Conservation (phyloP, 2,113 vertebrate species). For the Cheilinus undulatus region DNA sequence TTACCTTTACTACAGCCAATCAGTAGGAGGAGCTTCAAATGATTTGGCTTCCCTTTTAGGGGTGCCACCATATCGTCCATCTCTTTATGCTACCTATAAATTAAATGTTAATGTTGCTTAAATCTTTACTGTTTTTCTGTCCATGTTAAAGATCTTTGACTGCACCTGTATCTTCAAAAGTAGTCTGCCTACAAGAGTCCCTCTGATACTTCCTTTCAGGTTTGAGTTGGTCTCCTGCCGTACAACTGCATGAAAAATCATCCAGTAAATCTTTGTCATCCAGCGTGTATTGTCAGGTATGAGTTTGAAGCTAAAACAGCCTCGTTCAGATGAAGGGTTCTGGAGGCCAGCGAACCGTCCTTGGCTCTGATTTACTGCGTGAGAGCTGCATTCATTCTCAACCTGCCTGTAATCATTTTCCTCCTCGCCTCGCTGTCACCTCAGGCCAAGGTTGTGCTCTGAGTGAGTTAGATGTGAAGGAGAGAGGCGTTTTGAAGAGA, state of each 20-base stretch:
- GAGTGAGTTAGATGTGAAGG: constrained; percentile 48
- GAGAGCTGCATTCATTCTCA: constrained; percentile 42
- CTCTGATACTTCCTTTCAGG: background rate
- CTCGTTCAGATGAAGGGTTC: constrained; percentile 40
- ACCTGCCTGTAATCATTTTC: constrained; percentile 57
- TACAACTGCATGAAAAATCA: constrained; percentile 14
- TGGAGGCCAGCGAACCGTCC: constrained; percentile 38
- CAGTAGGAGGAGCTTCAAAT: too few species aligned
- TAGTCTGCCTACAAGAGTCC: background rate
- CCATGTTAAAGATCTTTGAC: too few species aligned
- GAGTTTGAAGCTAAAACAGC: constrained; percentile 31
- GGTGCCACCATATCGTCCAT: too few species aligned
- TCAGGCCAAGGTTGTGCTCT: constrained; percentile 56
- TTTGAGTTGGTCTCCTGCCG: background rate
- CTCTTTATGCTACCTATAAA: too few species aligned
- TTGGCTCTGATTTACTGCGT: constrained; percentile 62
- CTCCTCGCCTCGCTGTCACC: constrained; percentile 34
- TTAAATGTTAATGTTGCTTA: too few species aligned
- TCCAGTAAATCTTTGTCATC: constrained; percentile 41
- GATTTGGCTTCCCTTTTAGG: too few species aligned
- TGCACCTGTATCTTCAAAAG: background rate
- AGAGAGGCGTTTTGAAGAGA: constrained; percentile 19
- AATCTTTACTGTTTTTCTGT: too few species aligned
- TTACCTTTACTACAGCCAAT: too few species aligned
- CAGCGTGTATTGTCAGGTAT: background rate